Base-by-base conservation (phyloP, 2,888 invertebrate species). In the Drosophila emarginata region DNA sequence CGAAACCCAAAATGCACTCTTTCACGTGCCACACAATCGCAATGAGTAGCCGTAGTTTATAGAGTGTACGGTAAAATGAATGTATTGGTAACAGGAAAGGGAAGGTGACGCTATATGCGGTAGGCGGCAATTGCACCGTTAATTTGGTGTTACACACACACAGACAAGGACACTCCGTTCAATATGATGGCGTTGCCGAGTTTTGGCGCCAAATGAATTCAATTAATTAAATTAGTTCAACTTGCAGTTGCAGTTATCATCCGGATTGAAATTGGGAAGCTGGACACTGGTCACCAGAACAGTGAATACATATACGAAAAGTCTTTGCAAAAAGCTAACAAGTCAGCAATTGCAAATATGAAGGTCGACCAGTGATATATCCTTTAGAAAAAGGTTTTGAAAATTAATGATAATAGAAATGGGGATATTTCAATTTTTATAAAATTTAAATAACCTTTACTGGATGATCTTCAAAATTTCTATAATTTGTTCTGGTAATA, bases 221-320 rank as follows among this genome's bases (percentile, higher is more conserved):
- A 86, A 86, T 85, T 88, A 85, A 85, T 85, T 85, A 80, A 88
- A 85, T 85, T 85, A 88, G 83, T 77, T 75, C 72, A 71, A 76
- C 80, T 76, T 68, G 72, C 83, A 74, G 62, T 70, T 73, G 76
- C 71, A 74, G 62, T 56, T 56, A 66, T 66, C 54, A 54, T 56
- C 58, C 64, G 32, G 36, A 54, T 54, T 18, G 18, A 11, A 11
- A 15, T 32, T 32, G 54, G 21, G 6, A 6, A 39, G 14, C 45
- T 21, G 45, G 45, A 18, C 40, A 18, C 40, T 18, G 18, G 18
- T 9, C 51, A 21, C 21, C 28, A 28, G 52, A 52, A 15, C 53
- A 18, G 32, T 14, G 18, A 36, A 18, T 36, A 50, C 5, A 26
- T 32, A 36, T 18, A 12, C 32, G 18, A 18, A 18, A 32, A 54